These are phyloP conservation scores for Platycnemis pennipes DNA, from an alignment of 2,888 invertebrate species.

Conservation along the genomic window DNA sequence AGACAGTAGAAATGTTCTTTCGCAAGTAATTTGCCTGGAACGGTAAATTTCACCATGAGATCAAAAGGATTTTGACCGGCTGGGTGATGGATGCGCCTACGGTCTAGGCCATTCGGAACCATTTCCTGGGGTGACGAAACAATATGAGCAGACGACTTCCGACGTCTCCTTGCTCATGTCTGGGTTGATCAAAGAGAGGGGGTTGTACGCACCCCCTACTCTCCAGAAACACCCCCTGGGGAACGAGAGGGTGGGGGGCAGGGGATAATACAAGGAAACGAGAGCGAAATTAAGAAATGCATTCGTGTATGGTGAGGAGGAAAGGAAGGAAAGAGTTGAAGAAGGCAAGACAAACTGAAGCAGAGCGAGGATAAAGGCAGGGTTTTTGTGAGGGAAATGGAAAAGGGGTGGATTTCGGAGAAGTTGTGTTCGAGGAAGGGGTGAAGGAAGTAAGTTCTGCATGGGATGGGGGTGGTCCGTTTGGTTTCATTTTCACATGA, in stretches of 20 bases:
- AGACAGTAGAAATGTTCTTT: no score
- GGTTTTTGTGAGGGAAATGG: neutral
- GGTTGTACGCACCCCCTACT: neutral
- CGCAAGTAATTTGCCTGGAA: neutral
- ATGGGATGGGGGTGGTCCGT: no score
- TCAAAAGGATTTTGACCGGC: neutral
- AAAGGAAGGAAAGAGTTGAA: slow-evolving; percentile 4
- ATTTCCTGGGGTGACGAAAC: neutral
- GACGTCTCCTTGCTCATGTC: neutral
- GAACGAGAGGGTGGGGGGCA: neutral
- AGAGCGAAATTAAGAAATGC: neutral
- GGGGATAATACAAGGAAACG: neutral
- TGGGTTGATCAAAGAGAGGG: neutral
- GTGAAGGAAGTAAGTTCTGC: neutral
- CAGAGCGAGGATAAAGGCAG: neutral
- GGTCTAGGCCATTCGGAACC: neutral
- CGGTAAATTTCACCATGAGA: neutral
- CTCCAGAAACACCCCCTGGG: neutral
- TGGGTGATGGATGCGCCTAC: neutral
- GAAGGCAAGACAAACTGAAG: neutral
- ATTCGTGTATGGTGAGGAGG: neutral
- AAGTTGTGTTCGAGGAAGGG: neutral
- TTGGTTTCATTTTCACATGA: neutral
- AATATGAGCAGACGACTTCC: neutral
- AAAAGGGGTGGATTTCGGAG: neutral